Percentiles rank a stretch among this genome's conserved stretches.
These are phyloP conservation scores for Torymus texanus DNA, from an alignment of 2,888 invertebrate species.

Conservation along the genomic window DNA sequence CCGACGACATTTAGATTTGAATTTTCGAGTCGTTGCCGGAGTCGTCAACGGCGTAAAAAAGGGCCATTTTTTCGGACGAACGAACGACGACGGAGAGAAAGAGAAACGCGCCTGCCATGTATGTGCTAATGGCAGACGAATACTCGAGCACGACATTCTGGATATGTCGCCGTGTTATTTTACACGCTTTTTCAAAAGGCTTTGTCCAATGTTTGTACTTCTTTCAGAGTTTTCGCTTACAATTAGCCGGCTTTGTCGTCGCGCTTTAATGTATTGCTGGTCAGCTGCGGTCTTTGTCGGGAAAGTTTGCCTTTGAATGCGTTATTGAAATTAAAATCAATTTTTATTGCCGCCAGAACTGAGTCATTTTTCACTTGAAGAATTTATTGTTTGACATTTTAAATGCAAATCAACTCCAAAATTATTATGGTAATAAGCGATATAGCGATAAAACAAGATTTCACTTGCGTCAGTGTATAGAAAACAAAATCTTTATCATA, in stretches of 20 bases:
- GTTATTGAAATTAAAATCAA: conserved; percentile 5
- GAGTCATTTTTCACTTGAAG: neutral
- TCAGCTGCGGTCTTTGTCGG: neutral
- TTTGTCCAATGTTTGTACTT: conserved; percentile 26
- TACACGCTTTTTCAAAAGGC: conserved; percentile 12
- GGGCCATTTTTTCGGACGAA: conserved; percentile 14
- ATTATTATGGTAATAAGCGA: conserved; percentile 10
- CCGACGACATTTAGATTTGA: conserved; percentile 66
- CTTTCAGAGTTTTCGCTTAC: neutral
- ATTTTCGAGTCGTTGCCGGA: conserved; percentile 57
- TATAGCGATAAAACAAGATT: conserved; percentile 4
- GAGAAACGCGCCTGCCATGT: neutral
- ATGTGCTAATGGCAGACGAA: conserved; percentile 37
- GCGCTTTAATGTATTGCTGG: neutral
- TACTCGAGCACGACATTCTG: conserved; percentile 1
- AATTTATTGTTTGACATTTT: neutral
- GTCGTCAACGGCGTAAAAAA: conserved; percentile 8
- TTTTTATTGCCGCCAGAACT: neutral
- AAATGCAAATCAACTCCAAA: neutral
- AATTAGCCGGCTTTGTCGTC: conserved; percentile 24
- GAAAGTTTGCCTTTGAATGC: neutral
- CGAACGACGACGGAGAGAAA: neutral
- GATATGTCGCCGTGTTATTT: conserved; percentile 11
- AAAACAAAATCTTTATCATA: conserved; percentile 3
- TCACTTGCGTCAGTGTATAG: conserved; percentile 13